phyloP scores from a whole-genome alignment of 2,113 vertebrate genomes.

The Onychorhynchus coronatus region DNA sequence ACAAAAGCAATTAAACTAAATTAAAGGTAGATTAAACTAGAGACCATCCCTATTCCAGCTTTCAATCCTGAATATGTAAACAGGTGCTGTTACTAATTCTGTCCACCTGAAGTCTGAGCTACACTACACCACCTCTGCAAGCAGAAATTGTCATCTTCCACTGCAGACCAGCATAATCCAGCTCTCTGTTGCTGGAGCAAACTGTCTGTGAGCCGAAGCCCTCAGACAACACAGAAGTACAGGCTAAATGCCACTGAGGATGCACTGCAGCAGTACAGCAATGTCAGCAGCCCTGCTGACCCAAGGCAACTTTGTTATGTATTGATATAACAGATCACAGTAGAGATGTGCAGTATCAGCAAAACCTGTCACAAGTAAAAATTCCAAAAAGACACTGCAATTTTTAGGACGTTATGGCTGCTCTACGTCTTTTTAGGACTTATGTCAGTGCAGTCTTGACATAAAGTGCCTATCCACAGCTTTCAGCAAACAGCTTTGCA shows the following conservation, averaged over 20 bases:
- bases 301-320: background rate
- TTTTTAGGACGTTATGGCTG: background rate
- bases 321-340: background rate
- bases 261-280: background rate
- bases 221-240: background rate
- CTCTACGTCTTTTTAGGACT: too few species aligned
- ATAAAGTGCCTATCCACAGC: background rate
- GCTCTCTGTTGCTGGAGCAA: background rate
- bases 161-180: background rate
- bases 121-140: background rate
- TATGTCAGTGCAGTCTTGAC: background rate
- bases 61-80: background rate
- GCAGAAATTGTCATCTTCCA: background rate
- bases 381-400: background rate
- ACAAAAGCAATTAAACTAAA: background rate
- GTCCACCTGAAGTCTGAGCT: background rate
- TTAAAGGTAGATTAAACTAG: background rate
- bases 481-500: background rate
- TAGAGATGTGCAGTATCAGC: background rate
- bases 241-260: background rate
- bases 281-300: conserved; percentile 2
- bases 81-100: background rate
- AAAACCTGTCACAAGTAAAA: background rate
- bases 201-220: background rate
- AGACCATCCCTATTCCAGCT: background rate